Base-by-base conservation (phyloP, 2,797 vertebrate genomes). In the Acanthurus lineatus region DNA sequence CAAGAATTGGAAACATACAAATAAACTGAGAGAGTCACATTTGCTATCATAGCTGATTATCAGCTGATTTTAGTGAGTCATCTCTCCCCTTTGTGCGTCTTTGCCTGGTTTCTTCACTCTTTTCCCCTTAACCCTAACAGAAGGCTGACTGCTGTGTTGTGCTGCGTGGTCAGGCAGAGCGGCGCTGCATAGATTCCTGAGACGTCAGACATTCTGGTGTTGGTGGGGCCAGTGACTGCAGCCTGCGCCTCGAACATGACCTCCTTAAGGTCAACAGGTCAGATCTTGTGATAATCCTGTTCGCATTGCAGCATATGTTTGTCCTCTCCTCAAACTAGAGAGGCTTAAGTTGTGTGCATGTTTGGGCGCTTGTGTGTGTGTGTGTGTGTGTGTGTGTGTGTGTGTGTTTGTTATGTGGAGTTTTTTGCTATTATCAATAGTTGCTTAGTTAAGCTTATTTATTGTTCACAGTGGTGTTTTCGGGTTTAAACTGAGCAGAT, bases 231-330 rank as follows among this genome's bases (percentile, higher is more conserved):
- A 52, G 65, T 22, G 86, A 77, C 83, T 72, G 88, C 77, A 73
- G 88, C 81, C 85, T 85, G 71, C 38, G 66, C 77, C 87, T 90
- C 85, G 89, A 87, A 89, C 88, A 91, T 89, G 91, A 91, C 91
- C 89, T 91, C 83, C 58, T 57, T 72, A 70, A 72, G 82, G 89
- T 88, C 90, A 85, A 59, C 62, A 76, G 91, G 89, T 91, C 89
- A 92, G 88, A 90, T 88, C 79, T 83, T 85, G 64, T 73, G 90
- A 91, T 93, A 93, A 93, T 93, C 88, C 84, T 80, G 86, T 84
- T 61, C 88, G 51, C 88, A 86, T 77, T 86, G 88, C 68, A 81
- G 44, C 84, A 73, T 73, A 32, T 28, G 58, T 86, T 83, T 75
- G 76, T 84, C 81, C 79, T 82, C 76, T 62, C 64, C 57, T 56